A percentile compares a stretch with the other conserved stretches of the same genome.
Conservation (phyloP, 1,140 invertebrate species). For the Chrysomallon squamiferum region DNA sequence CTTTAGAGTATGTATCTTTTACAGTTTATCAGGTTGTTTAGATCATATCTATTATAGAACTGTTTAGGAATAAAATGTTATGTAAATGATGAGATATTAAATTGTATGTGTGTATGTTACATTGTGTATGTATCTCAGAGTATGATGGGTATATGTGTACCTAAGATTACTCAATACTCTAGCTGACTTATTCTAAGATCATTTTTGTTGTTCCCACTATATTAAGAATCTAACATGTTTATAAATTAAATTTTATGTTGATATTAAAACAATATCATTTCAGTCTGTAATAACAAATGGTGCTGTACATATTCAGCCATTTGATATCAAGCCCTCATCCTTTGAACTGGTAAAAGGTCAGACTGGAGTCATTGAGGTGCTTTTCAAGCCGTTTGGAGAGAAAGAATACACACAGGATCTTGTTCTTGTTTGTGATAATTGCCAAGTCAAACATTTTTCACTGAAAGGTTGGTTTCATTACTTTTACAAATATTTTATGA, state of each 20-base stretch:
- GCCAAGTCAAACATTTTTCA: constrained; percentile 57
- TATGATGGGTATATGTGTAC: not conserved
- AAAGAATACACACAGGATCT: constrained; percentile 48
- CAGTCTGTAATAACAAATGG: constrained; percentile 40
- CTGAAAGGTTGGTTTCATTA: constrained; percentile 54
- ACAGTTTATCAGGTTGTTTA: not conserved
- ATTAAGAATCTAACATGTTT: too few relatives aligned
- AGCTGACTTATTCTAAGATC: too few relatives aligned
- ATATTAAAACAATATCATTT: too few relatives aligned
- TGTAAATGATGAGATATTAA: not conserved
- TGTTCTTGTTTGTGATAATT: constrained; percentile 62
- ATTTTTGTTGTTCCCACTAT: too few relatives aligned
- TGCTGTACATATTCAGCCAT: constrained; percentile 46
- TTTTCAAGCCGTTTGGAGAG: constrained; percentile 50
- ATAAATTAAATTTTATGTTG: too few relatives aligned
- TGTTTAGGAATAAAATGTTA: not conserved
- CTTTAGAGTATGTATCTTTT: constrained; percentile 55
- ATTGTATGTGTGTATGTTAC: not conserved
- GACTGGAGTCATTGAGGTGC: constrained; percentile 53
- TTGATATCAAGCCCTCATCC: constrained; percentile 59
- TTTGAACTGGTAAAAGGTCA: constrained; percentile 54
- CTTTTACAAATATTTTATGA: too few relatives aligned
- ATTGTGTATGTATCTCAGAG: not conserved
- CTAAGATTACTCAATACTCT: not conserved
- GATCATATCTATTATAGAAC: too few relatives aligned